Evolutionary conservation across 2,797 vertebrate genomes (phyloP), one percentile per base, ranked within the genome.

Genomic region (Crenichthys baileyi): DNA sequence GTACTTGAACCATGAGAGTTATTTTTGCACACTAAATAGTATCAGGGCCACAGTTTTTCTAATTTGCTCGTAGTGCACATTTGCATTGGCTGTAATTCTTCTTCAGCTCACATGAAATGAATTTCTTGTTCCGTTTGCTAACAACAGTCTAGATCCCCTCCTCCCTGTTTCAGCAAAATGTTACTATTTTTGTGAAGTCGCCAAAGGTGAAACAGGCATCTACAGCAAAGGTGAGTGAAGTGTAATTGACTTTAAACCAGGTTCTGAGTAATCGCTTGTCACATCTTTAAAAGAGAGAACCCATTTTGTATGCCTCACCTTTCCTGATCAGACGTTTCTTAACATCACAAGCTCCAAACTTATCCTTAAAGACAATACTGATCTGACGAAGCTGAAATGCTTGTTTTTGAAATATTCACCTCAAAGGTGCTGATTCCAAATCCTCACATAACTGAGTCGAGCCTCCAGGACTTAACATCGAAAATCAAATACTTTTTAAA

Each of bases 401-500:
- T 90, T 80, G 71, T 84, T 88, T 91, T 93, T 93, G 78, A 92
- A 92, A 89, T 75, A 41, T 58, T 92, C 82, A 88, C 87, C 89
- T 91, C 79, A 84, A 88, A 95, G 92, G 90, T 92, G 83, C 78
- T 89, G 84, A 94, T 94, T 94, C 92, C 90, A 79, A 95, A 94
- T 90, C 86, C 90, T 83, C 89, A 91, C 84, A 91, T 88, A 48
- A 83, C 87, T 58, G 93, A 95, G 88, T 88, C 89, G 85, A 94
- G 90, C 88, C 92, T 86, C 26, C 36, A 91, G 86, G 91, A 91
- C 88, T 93, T 95, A 83, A 90, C 73, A 9, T 89, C 89, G 88
- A 89, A 94, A 94, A 94, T 95, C 90, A 96, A 95, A 92, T 71
- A 72, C 18, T 55, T 88, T 94, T 95, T 83, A 93, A 94, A 83